Conservation (phyloP, 1,140 invertebrate genomes). For the Coenobita brevimanus region DNA sequence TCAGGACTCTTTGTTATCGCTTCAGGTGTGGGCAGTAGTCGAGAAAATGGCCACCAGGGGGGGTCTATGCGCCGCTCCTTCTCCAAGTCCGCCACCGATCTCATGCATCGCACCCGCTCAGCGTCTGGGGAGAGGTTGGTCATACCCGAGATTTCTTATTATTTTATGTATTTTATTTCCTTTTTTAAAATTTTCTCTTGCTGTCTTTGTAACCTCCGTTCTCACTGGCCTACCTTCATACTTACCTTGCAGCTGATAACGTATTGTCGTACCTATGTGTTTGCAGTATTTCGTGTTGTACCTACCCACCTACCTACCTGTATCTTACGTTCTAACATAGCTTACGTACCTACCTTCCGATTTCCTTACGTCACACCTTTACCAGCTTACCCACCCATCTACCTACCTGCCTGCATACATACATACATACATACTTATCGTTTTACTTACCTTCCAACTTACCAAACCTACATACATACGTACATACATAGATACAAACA, state of each 20-base stretch:
- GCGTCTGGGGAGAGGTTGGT: constrained; percentile 37
- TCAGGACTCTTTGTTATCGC: too few relatives aligned
- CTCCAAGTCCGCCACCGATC: constrained; percentile 56
- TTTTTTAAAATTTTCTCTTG: neutral
- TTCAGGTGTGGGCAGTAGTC: constrained; percentile 53
- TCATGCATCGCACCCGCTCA: constrained; percentile 34
- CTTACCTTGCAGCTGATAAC: too few relatives aligned
- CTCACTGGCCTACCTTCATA: neutral
- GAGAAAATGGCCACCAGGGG: constrained; percentile 57
- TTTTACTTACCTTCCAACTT: neutral
- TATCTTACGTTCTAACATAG: neutral
- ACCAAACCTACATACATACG: neutral
- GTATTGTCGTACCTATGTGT: too few relatives aligned
- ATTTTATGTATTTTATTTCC: neutral
- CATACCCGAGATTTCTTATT: neutral
- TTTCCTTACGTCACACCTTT: neutral
- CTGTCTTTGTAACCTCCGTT: neutral
- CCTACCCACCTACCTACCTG: too few relatives aligned
- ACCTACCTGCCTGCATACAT: neutral
- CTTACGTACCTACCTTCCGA: neutral
- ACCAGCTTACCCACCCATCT: neutral
- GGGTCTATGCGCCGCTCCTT: constrained; percentile 53
- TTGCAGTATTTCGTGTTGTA: too few relatives aligned
- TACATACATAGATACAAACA: constrained; percentile 3
- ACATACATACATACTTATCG: neutral